Percentiles rank a stretch among this genome's conserved stretches.
phyloP scores from a whole-genome alignment of 1,140 invertebrate species.

The Apis cerana region DNA sequence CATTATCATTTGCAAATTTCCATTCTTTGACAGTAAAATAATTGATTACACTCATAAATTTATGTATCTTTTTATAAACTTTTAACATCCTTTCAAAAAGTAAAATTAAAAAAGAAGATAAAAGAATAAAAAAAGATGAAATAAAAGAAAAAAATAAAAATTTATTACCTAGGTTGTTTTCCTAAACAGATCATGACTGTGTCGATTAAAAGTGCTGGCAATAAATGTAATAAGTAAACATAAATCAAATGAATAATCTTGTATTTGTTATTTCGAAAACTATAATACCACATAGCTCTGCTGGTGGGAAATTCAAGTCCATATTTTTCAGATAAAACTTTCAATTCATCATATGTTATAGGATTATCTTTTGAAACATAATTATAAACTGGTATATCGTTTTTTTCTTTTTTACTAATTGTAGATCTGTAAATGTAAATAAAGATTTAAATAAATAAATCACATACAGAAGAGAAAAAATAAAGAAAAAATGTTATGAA shows the following conservation, averaged over 20 bases:
- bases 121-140: neutral
- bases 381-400: conserved; percentile 78
- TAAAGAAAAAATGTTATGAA: neutral
- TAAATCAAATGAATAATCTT: conserved; percentile 80
- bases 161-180: conserved; percentile 79
- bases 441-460: neutral
- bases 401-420: neutral
- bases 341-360: conserved; percentile 78
- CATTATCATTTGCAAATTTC: conserved; percentile 85
- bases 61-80: conserved; percentile 87
- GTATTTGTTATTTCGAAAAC: conserved; percentile 81
- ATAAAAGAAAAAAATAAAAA: neutral
- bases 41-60: conserved; percentile 85
- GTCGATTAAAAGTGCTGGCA: conserved; percentile 87
- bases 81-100: conserved; percentile 83
- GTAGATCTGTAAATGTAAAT: neutral
- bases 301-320: conserved; percentile 76
- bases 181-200: conserved; percentile 83
- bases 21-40: conserved; percentile 88
- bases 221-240: conserved; percentile 82
- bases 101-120: neutral
- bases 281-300: conserved; percentile 82
- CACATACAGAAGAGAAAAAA: neutral
- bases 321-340: conserved; percentile 73
- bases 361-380: conserved; percentile 78